Evolutionary conservation across 2,113 vertebrate genomes (phyloP), one percentile per base, ranked within the genome.

Genomic region (Danionella cerebrum): DNA sequence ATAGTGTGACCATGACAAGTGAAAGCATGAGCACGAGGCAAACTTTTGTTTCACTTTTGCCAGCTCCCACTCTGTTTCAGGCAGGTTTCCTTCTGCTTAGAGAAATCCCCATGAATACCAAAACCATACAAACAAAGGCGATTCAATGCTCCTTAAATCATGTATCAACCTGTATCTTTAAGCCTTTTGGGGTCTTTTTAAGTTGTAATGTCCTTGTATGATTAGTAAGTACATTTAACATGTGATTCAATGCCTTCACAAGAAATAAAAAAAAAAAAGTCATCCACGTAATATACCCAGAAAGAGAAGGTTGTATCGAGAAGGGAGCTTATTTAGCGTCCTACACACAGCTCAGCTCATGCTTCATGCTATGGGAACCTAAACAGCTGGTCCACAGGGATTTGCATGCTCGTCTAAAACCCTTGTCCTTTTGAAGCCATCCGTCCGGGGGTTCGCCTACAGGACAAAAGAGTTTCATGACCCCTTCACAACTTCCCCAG

Each of bases 371-470:
- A 42, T 72, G 73, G 79, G 69, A 80, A 80, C 74, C 60, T 0
- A 48, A 27, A 67, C 35, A 31, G 44, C 44, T 80, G 65, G 76
- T 71, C 75, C 19, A 58, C 12, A 35, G 39, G 69, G 64, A 54
- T 48, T 64, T 41, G 14, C 4, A 7, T 59, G 31, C 64, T 82
- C 65, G 74, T 78, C 67, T 65, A 62, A 57, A 68, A 70, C 59
- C n/a, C 64, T 72, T 83, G 79, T 85, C 79, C 76, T 84, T 39
- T 74, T 69, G 44, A 59, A 75, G 53, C 19, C 53, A 54, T 67
- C 80, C 77, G 6, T 10, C 55, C 68, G 51, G 55, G 42, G 62
- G 70, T 51, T 55, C 19, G 21, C n/a, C 48, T 18, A 55, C 18
- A 59, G 67, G 69, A 80, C 67, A 83, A 84, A 69, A 69, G 73